phyloP scores from a whole-genome alignment of 2,888 invertebrate species.

The Athripsodes cinereus region DNA sequence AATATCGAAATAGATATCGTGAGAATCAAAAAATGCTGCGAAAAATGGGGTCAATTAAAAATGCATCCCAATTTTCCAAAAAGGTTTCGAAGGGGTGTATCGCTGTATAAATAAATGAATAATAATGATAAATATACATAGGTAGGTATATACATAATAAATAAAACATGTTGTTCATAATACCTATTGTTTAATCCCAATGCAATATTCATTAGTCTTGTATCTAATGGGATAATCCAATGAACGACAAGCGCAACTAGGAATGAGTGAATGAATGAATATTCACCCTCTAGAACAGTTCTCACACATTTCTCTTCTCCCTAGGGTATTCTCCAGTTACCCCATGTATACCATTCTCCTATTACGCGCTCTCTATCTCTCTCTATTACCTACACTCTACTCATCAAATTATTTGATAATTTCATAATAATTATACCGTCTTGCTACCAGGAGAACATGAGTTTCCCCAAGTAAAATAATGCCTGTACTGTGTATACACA shows the following conservation, averaged over 20 bases:
- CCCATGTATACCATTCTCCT: conserved; percentile 5
- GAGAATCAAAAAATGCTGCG: not conserved
- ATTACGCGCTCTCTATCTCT: no score
- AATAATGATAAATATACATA: no score
- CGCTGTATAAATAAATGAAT: conserved; percentile 11
- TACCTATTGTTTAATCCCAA: not conserved
- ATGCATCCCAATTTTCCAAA: not conserved
- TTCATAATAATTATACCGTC: conserved; percentile 50
- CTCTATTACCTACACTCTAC: no score
- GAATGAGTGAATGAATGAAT: no score
- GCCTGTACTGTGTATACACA: no score
- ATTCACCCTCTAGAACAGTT: conserved; percentile 8
- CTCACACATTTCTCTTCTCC: conserved; percentile 20
- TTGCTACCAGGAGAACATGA: conserved; percentile 27
- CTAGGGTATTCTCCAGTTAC: conserved; percentile 10
- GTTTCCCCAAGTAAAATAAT: not conserved
- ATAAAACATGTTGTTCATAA: not conserved
- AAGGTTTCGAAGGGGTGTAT: not conserved
- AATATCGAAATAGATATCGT: no score
- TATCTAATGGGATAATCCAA: conserved; percentile 24
- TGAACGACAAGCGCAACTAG: conserved; percentile 2
- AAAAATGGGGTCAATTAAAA: not conserved
- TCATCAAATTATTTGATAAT: conserved; percentile 48
- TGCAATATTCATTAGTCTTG: conserved; percentile 1
- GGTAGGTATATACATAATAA: no score